Evolutionary conservation across 2,797 vertebrate species (phyloP).

Genomic region (Falco columbarius): DNA sequence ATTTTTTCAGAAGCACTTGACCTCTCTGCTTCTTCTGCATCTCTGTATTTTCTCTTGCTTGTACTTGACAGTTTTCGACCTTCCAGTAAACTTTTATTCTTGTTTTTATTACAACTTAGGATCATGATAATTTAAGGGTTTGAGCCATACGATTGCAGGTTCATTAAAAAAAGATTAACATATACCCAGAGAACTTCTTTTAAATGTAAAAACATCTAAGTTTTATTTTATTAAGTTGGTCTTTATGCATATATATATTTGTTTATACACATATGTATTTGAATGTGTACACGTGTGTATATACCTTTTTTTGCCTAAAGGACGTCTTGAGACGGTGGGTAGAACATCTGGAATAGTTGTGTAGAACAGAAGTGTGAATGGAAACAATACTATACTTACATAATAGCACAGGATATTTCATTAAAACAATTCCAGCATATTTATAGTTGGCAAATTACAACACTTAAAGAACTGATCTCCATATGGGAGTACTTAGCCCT

Average conservation of each 20-base stretch:
- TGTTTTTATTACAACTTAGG: conserved; percentile 75
- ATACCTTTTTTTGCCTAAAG: conserved; percentile 8
- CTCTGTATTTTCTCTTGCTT: conserved; percentile 72
- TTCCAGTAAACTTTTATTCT: conserved; percentile 76
- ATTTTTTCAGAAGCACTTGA: conserved; percentile 63
- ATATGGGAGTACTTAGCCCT: conserved; percentile 58
- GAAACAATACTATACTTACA: conserved; percentile 6
- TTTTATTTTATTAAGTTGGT: conserved; percentile 64
- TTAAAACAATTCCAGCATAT: conserved; percentile 30
- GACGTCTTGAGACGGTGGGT: neutral
- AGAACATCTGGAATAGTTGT: conserved; percentile 48
- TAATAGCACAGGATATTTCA: conserved; percentile 19
- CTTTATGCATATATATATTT: neutral
- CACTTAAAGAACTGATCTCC: conserved; percentile 28
- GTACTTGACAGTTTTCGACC: conserved; percentile 75
- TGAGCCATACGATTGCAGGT: conserved; percentile 66
- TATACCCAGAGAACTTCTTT: conserved; percentile 34
- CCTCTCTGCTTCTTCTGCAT: conserved; percentile 70
- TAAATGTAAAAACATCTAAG: conserved; percentile 55
- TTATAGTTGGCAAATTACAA: conserved; percentile 51
- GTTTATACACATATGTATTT: neutral
- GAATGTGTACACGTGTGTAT: neutral
- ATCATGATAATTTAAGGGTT: conserved; percentile 72
- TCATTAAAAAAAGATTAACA: conserved; percentile 66
- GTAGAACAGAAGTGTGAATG: conserved; percentile 42